These are phyloP conservation scores for Heliconius nattereri DNA, from an alignment of 1,140 invertebrate species.

Conservation along the genomic window DNA sequence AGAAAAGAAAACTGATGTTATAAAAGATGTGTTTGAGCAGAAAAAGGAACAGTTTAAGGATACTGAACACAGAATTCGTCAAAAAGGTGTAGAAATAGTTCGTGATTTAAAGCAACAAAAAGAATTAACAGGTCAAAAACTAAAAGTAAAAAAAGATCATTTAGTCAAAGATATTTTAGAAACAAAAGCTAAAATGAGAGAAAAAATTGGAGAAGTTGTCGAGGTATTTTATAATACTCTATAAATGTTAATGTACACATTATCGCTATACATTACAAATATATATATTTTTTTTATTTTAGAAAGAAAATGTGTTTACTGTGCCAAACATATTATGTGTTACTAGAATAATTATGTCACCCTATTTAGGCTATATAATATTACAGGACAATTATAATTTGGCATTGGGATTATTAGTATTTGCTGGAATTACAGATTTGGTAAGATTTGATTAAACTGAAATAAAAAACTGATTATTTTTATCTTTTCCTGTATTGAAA, in stretches of 20 bases:
- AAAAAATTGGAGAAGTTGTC: constrained; percentile 86
- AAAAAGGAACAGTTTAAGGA: constrained; percentile 82
- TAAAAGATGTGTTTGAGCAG: constrained; percentile 82
- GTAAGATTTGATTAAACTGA: constrained; percentile 78
- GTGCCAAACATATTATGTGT: constrained; percentile 95
- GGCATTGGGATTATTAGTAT: constrained; percentile 87
- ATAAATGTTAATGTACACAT: constrained; percentile 9
- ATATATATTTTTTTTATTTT: constrained; percentile 71
- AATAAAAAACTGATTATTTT: neutral
- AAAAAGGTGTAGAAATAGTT: constrained; percentile 80
- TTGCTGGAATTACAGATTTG: constrained; percentile 92
- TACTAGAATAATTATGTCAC: constrained; percentile 90
- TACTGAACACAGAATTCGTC: constrained; percentile 81
- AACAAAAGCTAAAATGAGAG: constrained; percentile 84
- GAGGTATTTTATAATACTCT: constrained; percentile 69
- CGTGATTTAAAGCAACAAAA: constrained; percentile 83
- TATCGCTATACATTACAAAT: neutral
- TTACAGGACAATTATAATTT: constrained; percentile 87
- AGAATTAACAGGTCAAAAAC: constrained; percentile 75
- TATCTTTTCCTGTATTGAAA: too few species aligned
- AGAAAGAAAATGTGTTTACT: constrained; percentile 95
- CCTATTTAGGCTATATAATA: constrained; percentile 92
- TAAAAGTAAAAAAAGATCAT: constrained; percentile 83
- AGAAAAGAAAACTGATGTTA: constrained; percentile 74
- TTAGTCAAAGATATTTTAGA: constrained; percentile 86